These are phyloP conservation scores for Hyposoter dolosus DNA, from an alignment of 2,888 invertebrate genomes.

Conservation along the genomic window DNA sequence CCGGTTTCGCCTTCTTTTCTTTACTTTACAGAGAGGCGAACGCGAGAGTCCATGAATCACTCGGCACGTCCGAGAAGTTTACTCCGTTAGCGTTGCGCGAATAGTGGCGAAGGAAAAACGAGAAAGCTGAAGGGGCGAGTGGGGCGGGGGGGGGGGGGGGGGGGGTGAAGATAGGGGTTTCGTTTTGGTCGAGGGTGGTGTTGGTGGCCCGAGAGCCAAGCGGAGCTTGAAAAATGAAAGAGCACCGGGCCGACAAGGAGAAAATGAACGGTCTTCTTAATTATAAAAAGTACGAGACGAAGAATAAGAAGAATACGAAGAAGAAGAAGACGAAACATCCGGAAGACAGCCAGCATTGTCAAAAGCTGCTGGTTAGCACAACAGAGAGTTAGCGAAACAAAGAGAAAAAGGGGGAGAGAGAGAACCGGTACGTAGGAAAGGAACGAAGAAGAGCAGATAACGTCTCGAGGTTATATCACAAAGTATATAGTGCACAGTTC, in stretches of 20 bases:
- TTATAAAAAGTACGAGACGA: constrained; percentile 64
- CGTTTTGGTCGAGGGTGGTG: background rate
- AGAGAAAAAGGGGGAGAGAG: constrained; percentile 22
- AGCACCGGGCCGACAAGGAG: constrained; percentile 67
- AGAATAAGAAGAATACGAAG: constrained; percentile 35
- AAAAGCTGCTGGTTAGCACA: constrained; percentile 45
- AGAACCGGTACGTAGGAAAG: background rate
- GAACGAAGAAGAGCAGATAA: constrained; percentile 27
- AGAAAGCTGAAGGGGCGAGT: constrained; percentile 6
- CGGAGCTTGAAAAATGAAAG: constrained; percentile 70
- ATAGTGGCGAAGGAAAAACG: constrained; percentile 9
- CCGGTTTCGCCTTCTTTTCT: constrained; percentile 50
- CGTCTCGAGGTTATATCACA: constrained; percentile 39
- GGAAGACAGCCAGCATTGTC: constrained; percentile 61
- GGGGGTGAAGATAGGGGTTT: constrained; percentile 14
- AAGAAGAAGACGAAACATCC: constrained; percentile 33
- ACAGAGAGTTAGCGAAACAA: constrained; percentile 11
- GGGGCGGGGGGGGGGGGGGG: background rate
- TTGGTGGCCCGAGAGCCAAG: constrained; percentile 50
- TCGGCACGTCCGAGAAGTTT: constrained; percentile 69
- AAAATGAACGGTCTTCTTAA: constrained; percentile 71
- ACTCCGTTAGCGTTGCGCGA: constrained; percentile 53
- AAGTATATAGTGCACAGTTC: constrained; percentile 29
- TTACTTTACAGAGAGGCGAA: constrained; percentile 47
- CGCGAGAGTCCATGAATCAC: constrained; percentile 68